Percentiles rank a stretch among this genome's conserved stretches.
phyloP scores from a whole-genome alignment of 2,888 invertebrate genomes.

The Ganaspis brasiliensis region DNA sequence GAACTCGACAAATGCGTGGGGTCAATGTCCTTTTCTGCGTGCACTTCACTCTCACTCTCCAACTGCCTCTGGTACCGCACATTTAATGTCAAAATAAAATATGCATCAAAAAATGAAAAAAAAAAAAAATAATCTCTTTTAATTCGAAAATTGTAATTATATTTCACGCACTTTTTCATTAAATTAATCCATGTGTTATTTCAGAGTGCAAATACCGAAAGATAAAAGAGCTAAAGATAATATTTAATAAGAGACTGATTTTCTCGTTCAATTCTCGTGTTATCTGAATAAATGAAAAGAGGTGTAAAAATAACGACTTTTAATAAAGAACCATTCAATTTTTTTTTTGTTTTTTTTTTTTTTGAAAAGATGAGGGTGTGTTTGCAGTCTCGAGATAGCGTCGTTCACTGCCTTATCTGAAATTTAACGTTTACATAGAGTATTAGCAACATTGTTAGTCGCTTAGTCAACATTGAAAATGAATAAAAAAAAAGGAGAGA shows the following conservation, averaged over 20 bases:
- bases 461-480: constrained; percentile 16
- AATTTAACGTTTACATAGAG: constrained; percentile 21
- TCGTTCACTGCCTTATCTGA: constrained; percentile 18
- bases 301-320: constrained; percentile 19
- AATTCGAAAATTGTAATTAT: no score
- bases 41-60: background rate
- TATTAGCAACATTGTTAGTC: constrained; percentile 12
- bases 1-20: constrained; percentile 22
- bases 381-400: constrained; percentile 23
- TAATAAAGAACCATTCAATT: constrained; percentile 19
- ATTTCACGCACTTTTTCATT: background rate
- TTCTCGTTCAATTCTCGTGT: constrained; percentile 8
- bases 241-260: constrained; percentile 20
- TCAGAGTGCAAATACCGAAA: background rate
- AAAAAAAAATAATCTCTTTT: no score
- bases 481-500: background rate
- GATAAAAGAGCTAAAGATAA: constrained; percentile 1
- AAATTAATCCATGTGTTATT: constrained; percentile 5
- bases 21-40: constrained; percentile 29
- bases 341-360: background rate
- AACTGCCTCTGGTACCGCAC: background rate
- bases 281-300: constrained; percentile 7
- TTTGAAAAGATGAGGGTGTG: constrained; percentile 12
- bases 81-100: no score
- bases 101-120: background rate